A percentile compares a stretch with the other conserved stretches of the same genome.
These are phyloP conservation scores for Dipodomys merriami DNA, from an alignment of 2,113 vertebrate genomes.

Conservation along the genomic window DNA sequence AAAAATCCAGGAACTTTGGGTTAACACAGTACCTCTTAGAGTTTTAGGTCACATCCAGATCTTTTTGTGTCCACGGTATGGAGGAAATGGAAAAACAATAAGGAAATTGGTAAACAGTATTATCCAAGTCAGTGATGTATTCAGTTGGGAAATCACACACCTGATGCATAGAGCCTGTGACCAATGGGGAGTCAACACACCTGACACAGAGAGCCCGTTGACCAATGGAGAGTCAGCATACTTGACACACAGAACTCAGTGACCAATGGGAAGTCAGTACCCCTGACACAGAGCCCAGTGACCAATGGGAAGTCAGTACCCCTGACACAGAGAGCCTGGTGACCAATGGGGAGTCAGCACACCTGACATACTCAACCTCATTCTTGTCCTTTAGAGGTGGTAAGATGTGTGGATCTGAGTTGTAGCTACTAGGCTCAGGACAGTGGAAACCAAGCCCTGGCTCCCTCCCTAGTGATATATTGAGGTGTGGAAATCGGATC, in stretches of 20 bases:
- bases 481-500: neutral
- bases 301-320: neutral
- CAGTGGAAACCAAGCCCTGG: neutral
- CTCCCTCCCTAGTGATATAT: neutral
- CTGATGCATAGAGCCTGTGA: neutral
- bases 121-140: neutral
- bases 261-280: neutral
- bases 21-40: neutral
- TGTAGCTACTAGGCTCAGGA: neutral
- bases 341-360: neutral
- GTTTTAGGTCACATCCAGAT: too few relatives aligned
- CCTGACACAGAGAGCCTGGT: neutral
- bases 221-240: neutral
- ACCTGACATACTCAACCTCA: neutral
- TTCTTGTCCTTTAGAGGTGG: neutral
- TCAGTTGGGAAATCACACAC: neutral
- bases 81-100: neutral
- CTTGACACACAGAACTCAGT: neutral
- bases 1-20: neutral
- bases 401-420: neutral
- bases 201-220: neutral
- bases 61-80: neutral
- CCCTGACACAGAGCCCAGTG: neutral
- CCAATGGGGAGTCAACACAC: neutral
- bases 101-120: slow-evolving; percentile 17